Conservation (phyloP, 2,797 vertebrate species). For the Distichodus sexfasciatus region DNA sequence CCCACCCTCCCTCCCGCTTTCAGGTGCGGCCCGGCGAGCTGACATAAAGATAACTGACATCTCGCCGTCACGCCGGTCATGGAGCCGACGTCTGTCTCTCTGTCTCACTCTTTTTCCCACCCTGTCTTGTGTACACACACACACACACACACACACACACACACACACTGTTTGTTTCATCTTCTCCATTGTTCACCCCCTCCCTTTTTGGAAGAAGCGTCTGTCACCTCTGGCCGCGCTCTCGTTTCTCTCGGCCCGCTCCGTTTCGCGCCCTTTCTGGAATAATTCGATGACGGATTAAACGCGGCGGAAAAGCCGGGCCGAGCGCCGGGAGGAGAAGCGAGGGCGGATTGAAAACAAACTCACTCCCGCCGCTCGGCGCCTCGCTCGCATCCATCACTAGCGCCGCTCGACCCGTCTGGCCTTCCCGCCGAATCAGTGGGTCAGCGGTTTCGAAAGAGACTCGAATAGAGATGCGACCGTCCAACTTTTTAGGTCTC, state of each 20-base stretch:
- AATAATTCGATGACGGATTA: conserved; percentile 60
- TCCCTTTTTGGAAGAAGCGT: conserved; percentile 42
- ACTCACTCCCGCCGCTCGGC: conserved; percentile 34
- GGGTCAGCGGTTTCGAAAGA: neutral
- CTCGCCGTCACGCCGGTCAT: conserved; percentile 54
- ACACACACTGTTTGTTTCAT: conserved; percentile 26
- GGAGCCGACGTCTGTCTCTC: conserved; percentile 46
- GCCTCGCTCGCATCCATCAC: conserved; percentile 41
- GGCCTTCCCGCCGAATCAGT: neutral
- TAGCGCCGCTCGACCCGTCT: neutral
- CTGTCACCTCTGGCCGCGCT: conserved; percentile 46
- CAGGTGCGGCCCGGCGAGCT: conserved; percentile 59
- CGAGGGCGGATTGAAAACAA: conserved; percentile 44
- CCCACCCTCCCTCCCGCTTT: too few relatives aligned
- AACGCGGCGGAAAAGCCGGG: conserved; percentile 39
- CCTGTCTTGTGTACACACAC: neutral
- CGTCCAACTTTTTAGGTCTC: too few relatives aligned
- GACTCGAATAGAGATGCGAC: too few relatives aligned
- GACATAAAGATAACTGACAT: conserved; percentile 66
- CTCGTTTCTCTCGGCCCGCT: conserved; percentile 49
- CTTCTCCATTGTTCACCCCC: conserved; percentile 38
- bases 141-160: conserved; percentile 3
- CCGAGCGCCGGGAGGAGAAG: conserved; percentile 29
- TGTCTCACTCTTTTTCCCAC: neutral
- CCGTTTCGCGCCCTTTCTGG: conserved; percentile 41